Percentiles rank a stretch among this genome's conserved stretches.
Evolutionary conservation across 2,888 invertebrate genomes (phyloP).

Genomic region (Cerceris rybyensis): DNA sequence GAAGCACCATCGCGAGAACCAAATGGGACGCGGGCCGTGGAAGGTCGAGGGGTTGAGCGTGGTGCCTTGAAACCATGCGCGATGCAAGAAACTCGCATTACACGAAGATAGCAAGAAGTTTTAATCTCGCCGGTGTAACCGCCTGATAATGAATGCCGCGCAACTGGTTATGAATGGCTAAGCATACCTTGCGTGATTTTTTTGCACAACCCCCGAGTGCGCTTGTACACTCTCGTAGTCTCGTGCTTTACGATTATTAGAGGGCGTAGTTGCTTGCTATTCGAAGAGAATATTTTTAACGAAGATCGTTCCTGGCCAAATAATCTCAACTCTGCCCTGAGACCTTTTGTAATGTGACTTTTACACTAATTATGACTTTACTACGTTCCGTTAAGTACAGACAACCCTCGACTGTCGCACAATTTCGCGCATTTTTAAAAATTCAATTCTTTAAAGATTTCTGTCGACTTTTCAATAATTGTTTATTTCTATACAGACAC

Average conservation of each 20-base stretch:
- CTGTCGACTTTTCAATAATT: too few species aligned
- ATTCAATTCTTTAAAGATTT: too few species aligned
- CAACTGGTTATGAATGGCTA: conserved; percentile 77
- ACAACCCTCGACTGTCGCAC: too few species aligned
- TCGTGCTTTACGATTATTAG: conserved; percentile 77
- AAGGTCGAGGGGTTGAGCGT: conserved; percentile 38
- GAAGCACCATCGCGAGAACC: conserved; percentile 1
- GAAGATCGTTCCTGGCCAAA: neutral
- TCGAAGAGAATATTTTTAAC: conserved; percentile 24
- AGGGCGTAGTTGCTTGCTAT: conserved; percentile 70
- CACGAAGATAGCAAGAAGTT: conserved; percentile 66
- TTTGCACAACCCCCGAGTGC: conserved; percentile 64
- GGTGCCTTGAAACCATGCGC: conserved; percentile 22
- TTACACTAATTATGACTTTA: too few species aligned
- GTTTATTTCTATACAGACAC: too few species aligned
- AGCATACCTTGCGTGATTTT: conserved; percentile 67
- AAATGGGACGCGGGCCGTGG: conserved; percentile 12
- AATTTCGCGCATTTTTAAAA: too few species aligned
- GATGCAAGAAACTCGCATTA: conserved; percentile 59
- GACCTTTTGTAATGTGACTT: too few species aligned
- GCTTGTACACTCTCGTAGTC: conserved; percentile 63
- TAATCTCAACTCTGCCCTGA: neutral
- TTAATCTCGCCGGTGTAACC: conserved; percentile 69
- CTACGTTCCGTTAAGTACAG: too few species aligned
- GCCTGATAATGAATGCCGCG: conserved; percentile 75